Percentiles rank a stretch among this genome's conserved stretches.
Conservation (phyloP, 2,113 vertebrate species). For the Gymnogyps californianus region DNA sequence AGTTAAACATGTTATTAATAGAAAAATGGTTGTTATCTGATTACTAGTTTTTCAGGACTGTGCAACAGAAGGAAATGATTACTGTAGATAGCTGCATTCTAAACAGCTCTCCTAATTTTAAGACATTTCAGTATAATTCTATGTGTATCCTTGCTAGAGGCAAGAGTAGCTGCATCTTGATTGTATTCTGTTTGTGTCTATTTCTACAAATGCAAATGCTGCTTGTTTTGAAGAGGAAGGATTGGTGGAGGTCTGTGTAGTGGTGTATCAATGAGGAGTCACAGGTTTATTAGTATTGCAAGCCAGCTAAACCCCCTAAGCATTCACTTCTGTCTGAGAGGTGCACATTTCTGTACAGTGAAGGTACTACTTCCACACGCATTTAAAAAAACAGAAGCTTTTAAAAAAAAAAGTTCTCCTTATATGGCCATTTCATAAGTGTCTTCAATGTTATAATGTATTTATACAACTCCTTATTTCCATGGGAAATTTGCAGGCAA, state of each 20-base stretch:
- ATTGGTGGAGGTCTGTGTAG: not conserved
- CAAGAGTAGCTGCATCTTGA: not conserved
- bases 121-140: not conserved
- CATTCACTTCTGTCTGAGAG: not conserved
- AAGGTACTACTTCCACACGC: not conserved
- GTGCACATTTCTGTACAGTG: not conserved
- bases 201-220: not conserved
- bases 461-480: not conserved
- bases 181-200: not conserved
- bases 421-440: not conserved
- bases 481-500: not conserved
- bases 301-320: not conserved
- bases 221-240: not conserved
- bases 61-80: not conserved
- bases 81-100: not conserved
- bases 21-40: not conserved
- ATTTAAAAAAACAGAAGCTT: rapidly evolving
- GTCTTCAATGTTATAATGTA: not conserved
- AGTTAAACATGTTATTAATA: not conserved
- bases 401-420: not conserved
- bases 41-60: not conserved
- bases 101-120: not conserved
- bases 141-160: not conserved
- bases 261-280: not conserved
- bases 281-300: not conserved